Evolutionary conservation across 2,113 vertebrate species (phyloP).

Genomic region (Acrocephalus kingi): DNA sequence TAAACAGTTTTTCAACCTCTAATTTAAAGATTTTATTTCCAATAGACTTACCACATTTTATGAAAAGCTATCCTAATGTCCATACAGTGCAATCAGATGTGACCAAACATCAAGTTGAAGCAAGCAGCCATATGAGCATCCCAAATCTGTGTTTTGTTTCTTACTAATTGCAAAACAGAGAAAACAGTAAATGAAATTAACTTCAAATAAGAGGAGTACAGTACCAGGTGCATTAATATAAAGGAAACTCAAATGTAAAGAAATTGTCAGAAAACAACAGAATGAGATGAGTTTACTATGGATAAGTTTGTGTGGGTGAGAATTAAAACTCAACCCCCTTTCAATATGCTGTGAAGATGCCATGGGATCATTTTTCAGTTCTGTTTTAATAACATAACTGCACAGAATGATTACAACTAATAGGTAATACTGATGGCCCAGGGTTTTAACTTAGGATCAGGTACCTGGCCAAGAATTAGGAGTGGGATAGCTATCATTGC

Average conservation of each 20-base stretch:
- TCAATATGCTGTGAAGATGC: neutral
- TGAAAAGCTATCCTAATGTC: neutral
- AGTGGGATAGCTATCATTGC: neutral
- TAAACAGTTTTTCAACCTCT: neutral
- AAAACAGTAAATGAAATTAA: neutral
- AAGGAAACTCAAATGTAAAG: neutral
- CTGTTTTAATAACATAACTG: neutral
- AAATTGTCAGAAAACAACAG: neutral
- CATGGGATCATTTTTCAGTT: neutral
- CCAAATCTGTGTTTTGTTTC: neutral
- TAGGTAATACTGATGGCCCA: neutral
- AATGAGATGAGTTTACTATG: neutral
- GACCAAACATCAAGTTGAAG: neutral
- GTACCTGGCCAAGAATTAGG: neutral
- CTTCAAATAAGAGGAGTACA: neutral
- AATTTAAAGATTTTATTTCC: neutral
- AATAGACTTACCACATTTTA: neutral
- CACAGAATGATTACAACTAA: neutral
- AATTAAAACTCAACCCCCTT: neutral
- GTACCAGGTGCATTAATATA: neutral
- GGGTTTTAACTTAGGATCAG: neutral
- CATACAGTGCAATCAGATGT: neutral
- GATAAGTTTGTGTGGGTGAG: neutral
- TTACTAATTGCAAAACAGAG: neutral
- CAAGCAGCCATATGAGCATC: neutral